Base-by-base conservation (phyloP, 2,888 invertebrate species). In the Sylvicola cinctus region DNA sequence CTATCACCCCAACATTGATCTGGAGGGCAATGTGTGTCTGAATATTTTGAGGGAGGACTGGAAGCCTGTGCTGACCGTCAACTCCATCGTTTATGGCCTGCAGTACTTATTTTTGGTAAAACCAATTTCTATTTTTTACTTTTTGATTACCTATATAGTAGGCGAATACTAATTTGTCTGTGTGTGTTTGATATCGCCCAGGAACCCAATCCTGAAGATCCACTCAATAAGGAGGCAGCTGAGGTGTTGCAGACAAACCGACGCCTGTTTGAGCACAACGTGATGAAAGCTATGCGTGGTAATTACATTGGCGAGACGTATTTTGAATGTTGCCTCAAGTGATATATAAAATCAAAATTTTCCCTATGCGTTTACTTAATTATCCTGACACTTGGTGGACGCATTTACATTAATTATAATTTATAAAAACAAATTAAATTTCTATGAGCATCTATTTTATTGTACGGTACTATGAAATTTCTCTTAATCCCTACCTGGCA, bases 151-250 rank as follows among this genome's bases (percentile, higher is more conserved):
- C n/a, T n/a, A 13, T 32, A 13, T 26, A 32, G 14, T 16, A 13
- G 16, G 3, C 34, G 15, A 14, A 17, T 25, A n/a, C 26, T 20
- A 8, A 29, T 28, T n/a, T 16, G 16, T 3, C 8, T 28, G 13
- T 31, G 41, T 38, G 33, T 38, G 33, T 34, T 28, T 39, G 38
- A 34, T 38, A 32, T 15, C 30, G 32, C 23, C 13, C 32, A 88
- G 88, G 96, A 96, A 63, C 96, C 95, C 32, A 96, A 96, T 62
- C 91, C 95, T 3, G 95, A 96, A 61, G 96, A 96, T 65, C 96
- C 95, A 8, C 59, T 96, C 45, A 96, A 96, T 60, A 95, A 95
- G 62, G 95, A 96, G 61, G 95, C 95, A 11, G 95, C 96, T 3
- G 93, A 95, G 56, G 88, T 95, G 38, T 68, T 96, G 43, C 90